These are phyloP conservation scores for Bujurquina vittata DNA, from an alignment of 2,113 vertebrate species.

Conservation along the genomic window DNA sequence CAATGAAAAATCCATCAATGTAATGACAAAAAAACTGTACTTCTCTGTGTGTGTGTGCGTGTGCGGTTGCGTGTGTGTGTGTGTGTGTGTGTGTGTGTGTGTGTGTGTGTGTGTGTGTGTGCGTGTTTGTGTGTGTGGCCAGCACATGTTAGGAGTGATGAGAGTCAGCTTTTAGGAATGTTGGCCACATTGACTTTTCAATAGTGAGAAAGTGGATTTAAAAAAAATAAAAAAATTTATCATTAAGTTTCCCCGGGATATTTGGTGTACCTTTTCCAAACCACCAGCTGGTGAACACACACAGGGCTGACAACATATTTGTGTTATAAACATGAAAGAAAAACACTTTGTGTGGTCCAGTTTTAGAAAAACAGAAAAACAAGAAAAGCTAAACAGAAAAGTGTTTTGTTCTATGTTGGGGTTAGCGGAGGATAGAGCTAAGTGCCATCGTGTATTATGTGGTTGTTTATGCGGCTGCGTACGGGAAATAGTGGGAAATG, in stretches of 20 bases:
- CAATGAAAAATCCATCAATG: conserved; percentile 12
- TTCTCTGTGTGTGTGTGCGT: not conserved
- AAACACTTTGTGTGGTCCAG: conserved; percentile 57
- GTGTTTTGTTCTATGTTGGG: conserved; percentile 31
- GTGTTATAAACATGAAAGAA: conserved; percentile 35
- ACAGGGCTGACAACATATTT: conserved; percentile 45
- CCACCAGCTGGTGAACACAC: conserved; percentile 43
- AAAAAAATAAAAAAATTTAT: conserved; percentile 2
- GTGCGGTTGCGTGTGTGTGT: not conserved
- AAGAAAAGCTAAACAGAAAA: conserved; percentile 37
- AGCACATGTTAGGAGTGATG: conserved; percentile 15
- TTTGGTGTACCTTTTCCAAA: conserved; percentile 50
- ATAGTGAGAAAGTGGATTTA: conserved; percentile 7
- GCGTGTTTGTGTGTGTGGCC: not conserved
- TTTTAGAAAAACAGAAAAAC: conserved; percentile 50
- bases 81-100: not conserved
- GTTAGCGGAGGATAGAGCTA: conserved; percentile 13
- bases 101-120: not conserved
- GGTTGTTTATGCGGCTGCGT: conserved; percentile 39
- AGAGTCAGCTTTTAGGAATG: conserved; percentile 24
- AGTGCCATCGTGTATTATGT: conserved; percentile 46
- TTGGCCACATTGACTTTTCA: conserved; percentile 8
- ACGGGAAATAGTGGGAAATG: conserved; percentile 11
- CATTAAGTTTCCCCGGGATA: conserved; percentile 22
- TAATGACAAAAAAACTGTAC: not conserved